Evolutionary conservation across 1,140 invertebrate species (phyloP), one percentile per base, ranked within the genome.

Genomic region (Hetaerina americana): DNA sequence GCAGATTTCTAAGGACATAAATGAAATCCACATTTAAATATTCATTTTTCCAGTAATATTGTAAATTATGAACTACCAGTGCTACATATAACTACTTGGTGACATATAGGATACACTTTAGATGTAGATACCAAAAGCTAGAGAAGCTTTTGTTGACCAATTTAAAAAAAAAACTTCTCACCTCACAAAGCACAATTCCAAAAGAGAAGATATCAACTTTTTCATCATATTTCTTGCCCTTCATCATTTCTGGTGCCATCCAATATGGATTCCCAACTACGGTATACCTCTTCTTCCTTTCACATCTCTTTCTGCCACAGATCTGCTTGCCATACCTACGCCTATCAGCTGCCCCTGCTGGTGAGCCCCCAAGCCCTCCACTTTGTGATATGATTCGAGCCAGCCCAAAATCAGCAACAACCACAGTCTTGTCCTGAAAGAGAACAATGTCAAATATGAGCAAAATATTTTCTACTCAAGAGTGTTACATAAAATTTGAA

Each of bases 161-260:
- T n/a, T 2, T 12, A 57, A 1, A 5, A 18, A n/a, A 57, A 57
- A 18, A 57, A 57, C 26, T 40, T 10, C 78, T 84, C 78, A 95
- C 92, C 86, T 98, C 96, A 80, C 95, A 97, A 5, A 97, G 82
- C 72, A 98, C 92, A 68, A 98, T 97, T 5, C 96, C 96, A 83
- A 95, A 97, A 27, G 95, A 97, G 81, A 98, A 98, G 71, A 98
- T 90, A 80, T 98, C 96, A 18, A 97, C 95, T 83, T 97, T 95
- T 80, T 98, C 95, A 80, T 98, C 93, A 80, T 98, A 98, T 76
- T 93, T 93, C 74, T 95, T 90, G 26, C 94, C 95, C 80, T 93
- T 94, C 88, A 98, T 94, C 90, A 97, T 97, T 82, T 98, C 96
- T 5, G 96, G 96, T 0, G 96, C 95, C 95, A 98, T 98, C 95